These are phyloP conservation scores for Odocoileus virginianus DNA, from an alignment of 2,113 vertebrate species.

Conservation along the genomic window DNA sequence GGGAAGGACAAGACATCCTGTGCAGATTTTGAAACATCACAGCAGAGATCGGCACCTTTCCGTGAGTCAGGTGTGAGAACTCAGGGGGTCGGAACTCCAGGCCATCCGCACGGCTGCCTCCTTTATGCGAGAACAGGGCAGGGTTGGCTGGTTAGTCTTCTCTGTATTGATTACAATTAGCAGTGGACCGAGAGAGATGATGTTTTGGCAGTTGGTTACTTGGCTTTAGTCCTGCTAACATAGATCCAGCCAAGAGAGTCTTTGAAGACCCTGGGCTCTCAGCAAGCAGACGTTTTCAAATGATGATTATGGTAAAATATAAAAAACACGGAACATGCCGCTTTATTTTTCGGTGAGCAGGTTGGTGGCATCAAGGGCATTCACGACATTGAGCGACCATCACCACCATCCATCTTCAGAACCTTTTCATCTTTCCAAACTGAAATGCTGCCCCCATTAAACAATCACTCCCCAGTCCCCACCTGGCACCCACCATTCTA, in stretches of 20 bases:
- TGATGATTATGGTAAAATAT: not conserved
- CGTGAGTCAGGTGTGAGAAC: not conserved
- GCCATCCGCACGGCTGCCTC: accelerated
- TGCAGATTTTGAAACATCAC: not conserved
- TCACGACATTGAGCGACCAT: not conserved
- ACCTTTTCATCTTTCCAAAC: not conserved
- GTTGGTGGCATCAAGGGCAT: not conserved
- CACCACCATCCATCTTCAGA: not conserved
- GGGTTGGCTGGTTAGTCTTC: not conserved
- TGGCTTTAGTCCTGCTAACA: not conserved
- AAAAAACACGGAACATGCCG: not conserved
- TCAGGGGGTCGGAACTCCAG: accelerated
- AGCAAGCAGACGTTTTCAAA: not conserved
- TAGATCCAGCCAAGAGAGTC: not conserved
- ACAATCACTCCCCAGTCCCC: too few species aligned
- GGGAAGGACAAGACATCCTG: not conserved
- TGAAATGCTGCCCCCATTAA: not conserved
- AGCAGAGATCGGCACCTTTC: not conserved
- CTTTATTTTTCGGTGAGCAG: not conserved
- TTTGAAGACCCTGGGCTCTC: not conserved
- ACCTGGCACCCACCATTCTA: not conserved
- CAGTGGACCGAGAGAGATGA: not conserved
- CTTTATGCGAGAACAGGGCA: not conserved
- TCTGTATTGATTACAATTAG: not conserved
- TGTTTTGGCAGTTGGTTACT: not conserved